Evolutionary conservation across 92 coral and sea anemone genomes (phyloP), one percentile per base, ranked within the genome.

Genomic region (Pocillopora meandrina): DNA sequence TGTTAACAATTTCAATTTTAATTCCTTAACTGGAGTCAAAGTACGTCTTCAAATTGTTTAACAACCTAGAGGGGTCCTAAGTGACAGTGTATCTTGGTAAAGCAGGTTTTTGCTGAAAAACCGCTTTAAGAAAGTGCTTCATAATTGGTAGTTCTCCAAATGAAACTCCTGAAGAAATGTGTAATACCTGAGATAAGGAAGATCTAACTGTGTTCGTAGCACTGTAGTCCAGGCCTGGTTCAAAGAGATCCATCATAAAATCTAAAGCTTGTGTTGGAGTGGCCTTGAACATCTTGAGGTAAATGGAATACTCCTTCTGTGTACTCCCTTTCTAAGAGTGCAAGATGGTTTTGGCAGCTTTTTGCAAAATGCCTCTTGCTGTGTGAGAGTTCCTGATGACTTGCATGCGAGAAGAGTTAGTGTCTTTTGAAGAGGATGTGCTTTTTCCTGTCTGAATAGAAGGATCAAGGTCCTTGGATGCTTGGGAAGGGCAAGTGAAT

Each of bases 391-490:
- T 56, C 91, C 93, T 77, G 93, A 92, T 72, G 90, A 79, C 63
- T 78, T 87, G 91, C 95, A 85, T 56, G 85, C 90, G 91, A 89
- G 74, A 47, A 89, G 85, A 26, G 76, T 52, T 3, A 87, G 83
- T 62, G 77, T 86, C 15, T 56, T 80, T 57, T 87, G 80, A 59
- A 89, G 87, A n/a, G 86, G 92, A 56, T 91, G 90, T 60, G 69
- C 58, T 60, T 61, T 20, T 52, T 71, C 61, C 73, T 72, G 74
- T 33, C 58, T 75, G 77, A 61, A 34, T 14, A 90, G 95, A 17
- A 88, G 85, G 75, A 66, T 68, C 60, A 84, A 85, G 20, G 68
- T 75, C 14, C 69, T 16, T 62, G 70, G 17, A 72, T 86, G 55
- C 69, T 35, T 71, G 34, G 75, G 84, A 73, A 89, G 21, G 56